Conservation (phyloP, 2,888 invertebrate species). For the Caenorhabditis plicata region DNA sequence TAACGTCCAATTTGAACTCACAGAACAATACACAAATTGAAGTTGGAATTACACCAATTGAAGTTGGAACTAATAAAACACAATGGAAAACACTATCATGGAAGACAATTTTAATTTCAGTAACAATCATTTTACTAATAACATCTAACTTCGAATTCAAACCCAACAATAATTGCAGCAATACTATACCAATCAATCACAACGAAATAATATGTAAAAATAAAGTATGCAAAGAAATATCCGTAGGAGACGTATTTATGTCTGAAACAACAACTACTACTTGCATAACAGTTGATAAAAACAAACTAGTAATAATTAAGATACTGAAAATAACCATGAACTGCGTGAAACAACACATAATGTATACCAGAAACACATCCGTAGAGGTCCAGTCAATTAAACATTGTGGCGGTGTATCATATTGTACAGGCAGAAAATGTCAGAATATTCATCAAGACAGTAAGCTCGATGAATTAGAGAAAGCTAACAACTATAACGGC, state of each 20-base stretch:
- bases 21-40: background rate
- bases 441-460: background rate
- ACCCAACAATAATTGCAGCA: background rate
- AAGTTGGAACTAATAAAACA: background rate
- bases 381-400: slow-evolving; percentile 1
- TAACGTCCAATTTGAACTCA: background rate
- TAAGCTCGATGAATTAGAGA: background rate
- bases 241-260: background rate
- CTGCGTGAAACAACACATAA: background rate
- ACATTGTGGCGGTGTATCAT: slow-evolving; percentile 3
- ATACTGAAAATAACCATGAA: background rate
- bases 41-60: background rate
- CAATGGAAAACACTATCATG: background rate
- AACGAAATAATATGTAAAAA: background rate
- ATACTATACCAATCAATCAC: background rate
- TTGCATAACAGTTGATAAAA: background rate
- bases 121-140: background rate
- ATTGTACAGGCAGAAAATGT: slow-evolving; percentile 3
- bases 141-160: no score
- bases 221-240: background rate
- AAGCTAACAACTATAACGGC: slow-evolving; percentile 1
- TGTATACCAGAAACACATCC: slow-evolving; percentile 5
- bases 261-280: background rate
- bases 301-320: background rate
- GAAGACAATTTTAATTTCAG: background rate